These are phyloP conservation scores for Matsumyia berberina DNA, from an alignment of 2,888 invertebrate species.

Conservation along the genomic window DNA sequence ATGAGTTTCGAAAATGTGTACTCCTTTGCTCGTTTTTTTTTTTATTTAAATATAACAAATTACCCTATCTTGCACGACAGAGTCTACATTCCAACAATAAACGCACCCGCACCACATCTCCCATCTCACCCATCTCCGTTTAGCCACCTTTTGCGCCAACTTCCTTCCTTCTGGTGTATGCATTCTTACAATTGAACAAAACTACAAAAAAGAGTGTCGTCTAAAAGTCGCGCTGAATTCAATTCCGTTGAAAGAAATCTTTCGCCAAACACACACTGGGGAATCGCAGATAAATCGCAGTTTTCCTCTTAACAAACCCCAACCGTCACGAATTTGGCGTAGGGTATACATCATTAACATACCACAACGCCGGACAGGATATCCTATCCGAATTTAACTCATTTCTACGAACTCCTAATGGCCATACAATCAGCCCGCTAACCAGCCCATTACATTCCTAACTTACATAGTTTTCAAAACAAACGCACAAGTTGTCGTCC, in stretches of 20 bases:
- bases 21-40: too few species aligned
- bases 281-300: slow-evolving; percentile 69
- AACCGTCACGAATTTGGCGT: slow-evolving; percentile 74
- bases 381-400: slow-evolving; percentile 64
- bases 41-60: too few species aligned
- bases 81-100: too few species aligned
- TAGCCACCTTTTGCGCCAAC: too few species aligned
- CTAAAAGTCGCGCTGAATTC: slow-evolving; percentile 38
- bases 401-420: slow-evolving; percentile 75
- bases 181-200: too few species aligned
- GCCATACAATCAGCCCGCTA: slow-evolving; percentile 40
- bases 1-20: too few species aligned
- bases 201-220: slow-evolving; percentile 30
- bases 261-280: slow-evolving; percentile 21
- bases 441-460: slow-evolving; percentile 61
- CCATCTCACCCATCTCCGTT: too few species aligned
- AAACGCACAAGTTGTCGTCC: slow-evolving; percentile 72
- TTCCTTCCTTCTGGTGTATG: too few species aligned
- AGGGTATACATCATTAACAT: slow-evolving; percentile 74
- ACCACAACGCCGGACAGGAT: slow-evolving; percentile 66
- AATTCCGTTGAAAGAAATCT: slow-evolving; percentile 25
- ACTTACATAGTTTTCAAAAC: slow-evolving; percentile 68
- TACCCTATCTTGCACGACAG: too few species aligned
- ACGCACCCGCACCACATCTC: too few species aligned
- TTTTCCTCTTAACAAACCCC: slow-evolving; percentile 63